Percentiles rank a stretch among this genome's conserved stretches.
Conservation (phyloP, 2,797 vertebrate genomes). For the Arremon aurantiirostris region DNA sequence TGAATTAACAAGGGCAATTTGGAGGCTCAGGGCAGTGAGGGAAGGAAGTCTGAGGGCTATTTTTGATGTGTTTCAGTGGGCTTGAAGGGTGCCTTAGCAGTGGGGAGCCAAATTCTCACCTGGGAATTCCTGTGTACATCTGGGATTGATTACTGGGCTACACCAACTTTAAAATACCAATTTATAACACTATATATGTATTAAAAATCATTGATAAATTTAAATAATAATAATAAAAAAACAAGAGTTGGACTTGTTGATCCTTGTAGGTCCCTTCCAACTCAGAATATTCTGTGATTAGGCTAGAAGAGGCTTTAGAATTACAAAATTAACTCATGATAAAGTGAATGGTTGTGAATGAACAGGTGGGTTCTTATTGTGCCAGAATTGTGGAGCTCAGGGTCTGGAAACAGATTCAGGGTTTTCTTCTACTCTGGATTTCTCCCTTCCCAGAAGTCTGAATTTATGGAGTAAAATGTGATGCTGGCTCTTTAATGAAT, state of each 20-base stretch:
- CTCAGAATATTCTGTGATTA: not conserved
- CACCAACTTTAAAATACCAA: not conserved
- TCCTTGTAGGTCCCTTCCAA: not conserved
- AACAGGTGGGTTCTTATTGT: not conserved
- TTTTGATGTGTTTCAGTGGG: not conserved
- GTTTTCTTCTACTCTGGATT: fast-evolving
- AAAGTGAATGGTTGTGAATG: not conserved
- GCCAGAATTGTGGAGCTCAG: not conserved
- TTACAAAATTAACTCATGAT: fast-evolving
- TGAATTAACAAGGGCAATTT: not conserved
- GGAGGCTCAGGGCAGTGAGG: not conserved
- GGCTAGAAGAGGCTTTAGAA: not conserved
- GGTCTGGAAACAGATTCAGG: not conserved
- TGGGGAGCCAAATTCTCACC: not conserved
- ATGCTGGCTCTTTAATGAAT: fast-evolving
- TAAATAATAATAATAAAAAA: not conserved
- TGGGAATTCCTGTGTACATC: fast-evolving
- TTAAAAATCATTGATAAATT: not conserved
- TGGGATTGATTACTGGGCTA: not conserved
- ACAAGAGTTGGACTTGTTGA: not conserved
- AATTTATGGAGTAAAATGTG: not conserved
- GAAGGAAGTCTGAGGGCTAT: fast-evolving
- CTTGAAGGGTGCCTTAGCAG: not conserved
- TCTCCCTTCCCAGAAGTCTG: fast-evolving
- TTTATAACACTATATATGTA: not conserved